A percentile compares a stretch with the other conserved stretches of the same genome.
phyloP scores from a whole-genome alignment of 2,888 invertebrate genomes.

The Dicyrtomina minuta region DNA sequence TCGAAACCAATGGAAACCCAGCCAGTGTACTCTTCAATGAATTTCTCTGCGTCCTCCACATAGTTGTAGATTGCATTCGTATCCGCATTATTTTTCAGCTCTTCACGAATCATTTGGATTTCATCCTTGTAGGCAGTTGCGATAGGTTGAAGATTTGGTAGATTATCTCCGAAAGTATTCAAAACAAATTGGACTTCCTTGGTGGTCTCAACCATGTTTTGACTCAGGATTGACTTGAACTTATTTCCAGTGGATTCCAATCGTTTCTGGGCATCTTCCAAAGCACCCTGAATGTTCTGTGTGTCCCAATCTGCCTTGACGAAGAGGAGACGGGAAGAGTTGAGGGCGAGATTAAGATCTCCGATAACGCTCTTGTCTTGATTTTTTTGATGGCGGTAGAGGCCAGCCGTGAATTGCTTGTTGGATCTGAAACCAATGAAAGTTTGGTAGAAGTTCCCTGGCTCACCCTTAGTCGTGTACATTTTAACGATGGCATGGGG shows the following conservation, averaged over 20 bases:
- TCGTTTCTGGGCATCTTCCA: conserved; percentile 36
- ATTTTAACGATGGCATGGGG: conserved; percentile 45
- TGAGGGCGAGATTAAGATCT: conserved; percentile 61
- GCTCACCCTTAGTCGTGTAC: conserved; percentile 35
- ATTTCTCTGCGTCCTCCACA: neutral
- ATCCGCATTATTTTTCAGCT: conserved; percentile 69
- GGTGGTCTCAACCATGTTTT: conserved; percentile 59
- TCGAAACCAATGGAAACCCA: neutral
- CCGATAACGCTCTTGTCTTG: conserved; percentile 56
- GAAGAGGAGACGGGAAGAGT: conserved; percentile 59
- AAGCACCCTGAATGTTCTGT: conserved; percentile 63
- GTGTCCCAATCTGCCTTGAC: conserved; percentile 59
- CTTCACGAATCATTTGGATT: conserved; percentile 67
- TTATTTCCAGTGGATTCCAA: conserved; percentile 57
- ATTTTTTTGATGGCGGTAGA: conserved; percentile 39
- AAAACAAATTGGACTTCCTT: conserved; percentile 60
- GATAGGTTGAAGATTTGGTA: conserved; percentile 64
- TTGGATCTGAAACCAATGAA: conserved; percentile 48
- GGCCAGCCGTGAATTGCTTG: conserved; percentile 43
- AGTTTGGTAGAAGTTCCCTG: conserved; percentile 45
- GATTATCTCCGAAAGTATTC: conserved; percentile 61
- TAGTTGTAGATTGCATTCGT: conserved; percentile 59
- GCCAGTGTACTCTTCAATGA: conserved; percentile 4
- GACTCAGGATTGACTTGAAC: conserved; percentile 58
- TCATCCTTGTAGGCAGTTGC: conserved; percentile 67